Percentiles rank a stretch among this genome's conserved stretches.
Conservation (phyloP, 1,140 invertebrate genomes). For the Drosophila triauraria region DNA sequence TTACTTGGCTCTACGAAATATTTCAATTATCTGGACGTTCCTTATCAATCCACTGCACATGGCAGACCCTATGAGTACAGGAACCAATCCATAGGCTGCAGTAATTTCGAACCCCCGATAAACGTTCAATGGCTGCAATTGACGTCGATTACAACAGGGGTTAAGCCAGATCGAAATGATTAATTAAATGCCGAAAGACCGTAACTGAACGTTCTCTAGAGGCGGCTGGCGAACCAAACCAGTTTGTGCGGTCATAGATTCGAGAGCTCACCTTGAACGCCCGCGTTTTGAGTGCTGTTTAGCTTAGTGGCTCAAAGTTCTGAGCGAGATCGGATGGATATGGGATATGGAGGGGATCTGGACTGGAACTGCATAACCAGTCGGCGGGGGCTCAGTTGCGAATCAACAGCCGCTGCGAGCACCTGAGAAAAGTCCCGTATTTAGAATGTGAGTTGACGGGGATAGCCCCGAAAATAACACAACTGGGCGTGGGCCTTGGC, state of each 20-base stretch:
- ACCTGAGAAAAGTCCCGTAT: conserved; percentile 36
- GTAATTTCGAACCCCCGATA: conserved; percentile 32
- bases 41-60: conserved; percentile 19
- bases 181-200: conserved; percentile 28
- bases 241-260: conserved; percentile 52
- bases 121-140: conserved; percentile 47
- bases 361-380: conserved; percentile 53
- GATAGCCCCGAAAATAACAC: conserved; percentile 62
- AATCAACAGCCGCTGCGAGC: conserved; percentile 54
- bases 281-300: conserved; percentile 19
- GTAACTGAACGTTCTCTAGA: conserved; percentile 24
- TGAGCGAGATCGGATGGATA: conserved; percentile 4
- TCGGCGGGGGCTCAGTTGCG: conserved; percentile 51
- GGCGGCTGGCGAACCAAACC: conserved; percentile 21
- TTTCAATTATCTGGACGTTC: conserved; percentile 9
- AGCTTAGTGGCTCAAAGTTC: conserved; percentile 33
- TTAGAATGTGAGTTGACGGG: conserved; percentile 48
- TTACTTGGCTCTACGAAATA: conserved; percentile 18
- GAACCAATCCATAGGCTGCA: not conserved
- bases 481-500: conserved; percentile 32
- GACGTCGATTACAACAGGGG: conserved; percentile 7
- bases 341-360: conserved; percentile 22
- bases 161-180: conserved; percentile 13
- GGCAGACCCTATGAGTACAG: conserved; percentile 21
- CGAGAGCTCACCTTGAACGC: conserved; percentile 37